Evolutionary conservation across 2,113 vertebrate species (phyloP).

Genomic region (Cercocebus atys): DNA sequence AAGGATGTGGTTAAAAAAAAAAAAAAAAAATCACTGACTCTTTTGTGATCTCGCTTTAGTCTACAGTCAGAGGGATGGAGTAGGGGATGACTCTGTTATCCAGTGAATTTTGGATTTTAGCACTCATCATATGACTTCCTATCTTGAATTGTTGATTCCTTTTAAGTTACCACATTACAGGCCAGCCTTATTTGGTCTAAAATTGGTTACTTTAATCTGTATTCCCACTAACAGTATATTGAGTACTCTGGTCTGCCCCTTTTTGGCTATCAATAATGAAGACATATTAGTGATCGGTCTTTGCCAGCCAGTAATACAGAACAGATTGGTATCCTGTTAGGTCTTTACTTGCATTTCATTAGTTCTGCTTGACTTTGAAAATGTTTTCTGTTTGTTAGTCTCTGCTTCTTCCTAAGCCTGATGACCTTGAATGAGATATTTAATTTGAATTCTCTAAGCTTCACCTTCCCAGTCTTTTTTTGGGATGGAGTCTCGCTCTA

Average conservation of each 20-base stretch:
- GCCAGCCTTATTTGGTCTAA: neutral
- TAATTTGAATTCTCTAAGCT: neutral
- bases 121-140: neutral
- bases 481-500: neutral
- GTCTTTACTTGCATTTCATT: neutral
- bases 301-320: neutral
- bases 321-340: neutral
- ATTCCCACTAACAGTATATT: neutral
- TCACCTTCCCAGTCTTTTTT: neutral
- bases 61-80: neutral
- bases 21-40: neutral
- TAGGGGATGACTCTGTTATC: neutral
- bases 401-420: neutral
- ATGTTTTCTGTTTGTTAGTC: constrained; percentile 12
- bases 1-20: neutral
- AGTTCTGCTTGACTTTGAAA: constrained; percentile 23
- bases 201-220: neutral
- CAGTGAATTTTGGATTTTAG: neutral
- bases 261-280: neutral
- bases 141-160: neutral
- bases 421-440: neutral
- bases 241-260: neutral
- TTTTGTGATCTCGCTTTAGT: neutral
- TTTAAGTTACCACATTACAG: neutral
- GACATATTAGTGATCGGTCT: neutral